Percentiles rank a stretch among this genome's conserved stretches.
These are phyloP conservation scores for Dynastes grantii DNA, from an alignment of 2,888 invertebrate species.

Conservation along the genomic window DNA sequence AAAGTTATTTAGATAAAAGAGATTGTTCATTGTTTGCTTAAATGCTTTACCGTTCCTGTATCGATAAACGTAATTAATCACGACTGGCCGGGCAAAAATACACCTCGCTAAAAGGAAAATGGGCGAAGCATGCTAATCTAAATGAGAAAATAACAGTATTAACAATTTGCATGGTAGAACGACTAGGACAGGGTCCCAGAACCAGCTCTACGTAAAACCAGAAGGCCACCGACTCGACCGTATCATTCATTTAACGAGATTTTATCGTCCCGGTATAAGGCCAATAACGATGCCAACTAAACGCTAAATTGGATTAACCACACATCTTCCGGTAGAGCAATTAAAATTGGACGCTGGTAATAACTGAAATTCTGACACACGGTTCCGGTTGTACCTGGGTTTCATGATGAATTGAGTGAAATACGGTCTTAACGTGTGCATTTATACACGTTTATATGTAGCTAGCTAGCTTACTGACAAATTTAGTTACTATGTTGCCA, in stretches of 20 bases:
- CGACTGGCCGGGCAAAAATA: not conserved
- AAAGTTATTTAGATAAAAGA: no score
- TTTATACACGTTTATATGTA: not conserved
- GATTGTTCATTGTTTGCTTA: no score
- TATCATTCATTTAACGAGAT: slow-evolving; percentile 40
- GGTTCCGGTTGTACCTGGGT: not conserved
- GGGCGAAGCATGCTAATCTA: slow-evolving; percentile 22
- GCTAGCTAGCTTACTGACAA: no score
- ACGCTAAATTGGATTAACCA: slow-evolving; percentile 39
- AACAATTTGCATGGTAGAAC: slow-evolving; percentile 14
- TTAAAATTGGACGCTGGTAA: slow-evolving; percentile 40
- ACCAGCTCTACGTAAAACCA: slow-evolving; percentile 32
- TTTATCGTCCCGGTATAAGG: slow-evolving; percentile 26
- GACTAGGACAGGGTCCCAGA: not conserved
- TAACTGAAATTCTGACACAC: slow-evolving; percentile 22
- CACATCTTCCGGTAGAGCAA: slow-evolving; percentile 35
- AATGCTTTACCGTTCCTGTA: not conserved
- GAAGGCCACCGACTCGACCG: slow-evolving; percentile 25
- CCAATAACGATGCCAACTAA: slow-evolving; percentile 1
- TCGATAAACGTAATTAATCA: slow-evolving; percentile 12
- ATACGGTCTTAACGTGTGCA: not conserved
- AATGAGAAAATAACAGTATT: slow-evolving; percentile 45
- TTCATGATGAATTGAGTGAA: not conserved
- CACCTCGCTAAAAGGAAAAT: not conserved
- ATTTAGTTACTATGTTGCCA: no score